Evolutionary conservation across 2,888 invertebrate species (phyloP).

Genomic region (Apeira syringaria): DNA sequence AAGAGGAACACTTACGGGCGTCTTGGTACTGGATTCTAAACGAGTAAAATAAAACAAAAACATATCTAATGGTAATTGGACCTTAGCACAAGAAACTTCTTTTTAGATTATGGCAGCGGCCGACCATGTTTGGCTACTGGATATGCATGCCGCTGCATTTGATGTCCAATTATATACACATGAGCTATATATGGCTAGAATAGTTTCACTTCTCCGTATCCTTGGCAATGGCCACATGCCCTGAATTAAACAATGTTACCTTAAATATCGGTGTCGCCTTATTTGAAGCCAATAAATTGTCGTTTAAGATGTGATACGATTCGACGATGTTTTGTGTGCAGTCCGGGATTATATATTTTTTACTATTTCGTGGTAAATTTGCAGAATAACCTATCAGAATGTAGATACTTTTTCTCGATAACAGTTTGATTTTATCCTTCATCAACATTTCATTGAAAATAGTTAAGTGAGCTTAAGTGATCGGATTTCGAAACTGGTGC

Average conservation of each 20-base stretch:
- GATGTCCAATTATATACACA: slow-evolving; percentile 15
- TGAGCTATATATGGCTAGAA: slow-evolving; percentile 8
- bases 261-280: slow-evolving; percentile 17
- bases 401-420: too few relatives aligned
- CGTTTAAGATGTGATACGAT: slow-evolving; percentile 20
- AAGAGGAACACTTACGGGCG: too few relatives aligned
- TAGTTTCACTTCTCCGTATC: slow-evolving; percentile 25
- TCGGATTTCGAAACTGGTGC: too few relatives aligned
- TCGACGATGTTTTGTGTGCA: slow-evolving; percentile 8
- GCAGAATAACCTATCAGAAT: too few relatives aligned
- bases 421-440: too few relatives aligned
- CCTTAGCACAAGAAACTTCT: slow-evolving; percentile 8
- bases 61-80: not conserved
- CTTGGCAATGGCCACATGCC: slow-evolving; percentile 19
- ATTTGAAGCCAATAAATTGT: slow-evolving; percentile 19
- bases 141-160: slow-evolving; percentile 26
- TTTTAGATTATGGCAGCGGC: slow-evolving; percentile 14
- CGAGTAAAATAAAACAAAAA: not conserved
- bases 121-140: slow-evolving; percentile 25
- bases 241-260: slow-evolving; percentile 22
- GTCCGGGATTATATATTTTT: not conserved
- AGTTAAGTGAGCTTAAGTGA: too few relatives aligned
- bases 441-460: too few relatives aligned
- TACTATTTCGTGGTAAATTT: not conserved
- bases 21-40: too few relatives aligned